Evolutionary conservation across 1,140 invertebrate genomes (phyloP).

Genomic region (Drosophila leontia): DNA sequence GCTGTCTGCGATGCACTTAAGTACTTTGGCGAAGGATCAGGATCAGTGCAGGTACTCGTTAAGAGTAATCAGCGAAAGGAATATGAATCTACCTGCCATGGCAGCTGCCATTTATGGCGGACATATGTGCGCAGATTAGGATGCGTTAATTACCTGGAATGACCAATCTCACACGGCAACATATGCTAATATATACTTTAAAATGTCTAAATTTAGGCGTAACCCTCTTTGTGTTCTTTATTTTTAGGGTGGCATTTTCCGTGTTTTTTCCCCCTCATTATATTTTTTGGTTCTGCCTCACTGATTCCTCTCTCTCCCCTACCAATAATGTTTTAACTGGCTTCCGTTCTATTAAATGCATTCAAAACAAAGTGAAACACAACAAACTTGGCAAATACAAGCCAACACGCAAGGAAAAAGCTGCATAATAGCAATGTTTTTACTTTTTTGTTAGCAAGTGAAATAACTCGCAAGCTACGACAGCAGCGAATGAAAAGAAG

Average conservation of each 20-base stretch:
- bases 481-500: background rate
- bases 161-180: background rate
- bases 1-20: slow-evolving; percentile 29
- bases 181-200: slow-evolving; percentile 21
- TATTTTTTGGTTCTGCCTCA: slow-evolving; percentile 27
- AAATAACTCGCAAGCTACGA: slow-evolving; percentile 8
- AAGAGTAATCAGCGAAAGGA: background rate
- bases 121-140: slow-evolving; percentile 46
- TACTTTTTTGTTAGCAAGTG: slow-evolving; percentile 6
- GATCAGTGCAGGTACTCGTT: background rate
- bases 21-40: slow-evolving; percentile 23
- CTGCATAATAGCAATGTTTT: background rate
- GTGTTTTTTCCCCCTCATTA: background rate
- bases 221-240: background rate
- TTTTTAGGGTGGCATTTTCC: slow-evolving; percentile 10
- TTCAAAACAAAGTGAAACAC: slow-evolving; percentile 49
- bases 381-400: slow-evolving; percentile 30
- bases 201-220: background rate
- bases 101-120: slow-evolving; percentile 63
- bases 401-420: slow-evolving; percentile 41
- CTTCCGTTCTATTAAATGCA: slow-evolving; percentile 55
- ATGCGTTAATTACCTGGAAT: slow-evolving; percentile 29
- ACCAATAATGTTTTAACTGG: slow-evolving; percentile 16
- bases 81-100: slow-evolving; percentile 3
- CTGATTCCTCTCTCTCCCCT: slow-evolving; percentile 13